Evolutionary conservation across 2,113 vertebrate species (phyloP), one percentile per base, ranked within the genome.

Genomic region (Sceloporus undulatus): DNA sequence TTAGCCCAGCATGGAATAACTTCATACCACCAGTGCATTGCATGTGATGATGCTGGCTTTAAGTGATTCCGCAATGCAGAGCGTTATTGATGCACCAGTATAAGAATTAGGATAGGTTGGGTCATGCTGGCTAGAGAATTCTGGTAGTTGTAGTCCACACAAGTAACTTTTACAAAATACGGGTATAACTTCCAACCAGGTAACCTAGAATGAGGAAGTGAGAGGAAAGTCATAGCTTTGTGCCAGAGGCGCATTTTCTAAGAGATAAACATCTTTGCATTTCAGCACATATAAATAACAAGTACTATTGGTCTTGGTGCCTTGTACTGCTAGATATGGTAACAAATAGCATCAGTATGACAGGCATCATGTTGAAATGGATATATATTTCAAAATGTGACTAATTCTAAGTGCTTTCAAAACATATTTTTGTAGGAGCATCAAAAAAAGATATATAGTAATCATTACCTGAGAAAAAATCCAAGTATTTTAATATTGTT

Each of bases 381-480:
- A 48, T 85, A 40, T 85, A 91, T 91, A 92, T 92, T 96, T 87
- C 89, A 88, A 89, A 38, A 91, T 94, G 91, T 89, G 78, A 42
- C 85, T 92, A 79, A 95, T 89, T 70, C 48, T 87, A 85, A 84
- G 18, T 9, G 7, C 34, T 79, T 92, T 73, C 68, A 70, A 92
- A 94, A 89, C 71, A 82, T 79, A 93, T 92, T 87, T 90, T 94
- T 94, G 54, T 90, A 40, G 25, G 88, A 94, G 85, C 71, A 84
- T 56, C 71, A 40, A 54, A 25, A 38, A 84, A 94, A 88, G 56
- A 89, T 93, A 66, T 81, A 92, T 78, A 54, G 19, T 38, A 91
- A 93, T 56, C 48, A 73, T 88, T 93, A 88, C 77, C 88, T 87
- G 89, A 93, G 86, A 88, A 95, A 95, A 95, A 95, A 84, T 11